A percentile compares a stretch with the other conserved stretches of the same genome.
phyloP scores from a whole-genome alignment of 2,888 invertebrate genomes.

The Cephus spinipes region DNA sequence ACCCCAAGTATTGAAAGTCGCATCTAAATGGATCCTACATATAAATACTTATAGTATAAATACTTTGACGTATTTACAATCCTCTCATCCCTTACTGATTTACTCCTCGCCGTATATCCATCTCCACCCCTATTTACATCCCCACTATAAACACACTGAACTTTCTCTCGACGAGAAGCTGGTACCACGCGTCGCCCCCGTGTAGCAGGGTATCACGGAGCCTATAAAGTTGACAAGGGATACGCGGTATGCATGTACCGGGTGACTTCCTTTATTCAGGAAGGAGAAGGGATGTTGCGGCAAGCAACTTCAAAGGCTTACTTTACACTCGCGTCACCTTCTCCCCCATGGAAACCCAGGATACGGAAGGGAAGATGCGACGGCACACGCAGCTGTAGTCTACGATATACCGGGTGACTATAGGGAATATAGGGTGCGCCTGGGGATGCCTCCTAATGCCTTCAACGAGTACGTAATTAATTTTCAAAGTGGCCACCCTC shows the following conservation, averaged over 20 bases:
- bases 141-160: background rate
- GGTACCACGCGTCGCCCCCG: background rate
- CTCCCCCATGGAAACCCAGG: background rate
- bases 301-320: constrained; percentile 4
- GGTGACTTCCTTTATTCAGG: background rate
- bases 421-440: background rate
- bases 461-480: constrained; percentile 24
- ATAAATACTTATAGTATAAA: background rate
- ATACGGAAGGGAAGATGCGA: background rate
- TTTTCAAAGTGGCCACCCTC: constrained; percentile 22
- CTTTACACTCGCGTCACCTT: background rate
- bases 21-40: background rate
- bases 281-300: background rate
- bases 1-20: background rate
- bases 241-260: background rate
- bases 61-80: background rate
- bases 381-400: background rate
- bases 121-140: background rate
- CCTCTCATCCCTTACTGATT: background rate
- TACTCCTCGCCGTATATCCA: background rate
- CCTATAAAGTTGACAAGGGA: background rate
- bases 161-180: background rate
- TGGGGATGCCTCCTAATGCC: constrained; percentile 14
- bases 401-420: background rate
- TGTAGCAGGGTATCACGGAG: background rate